phyloP scores from a whole-genome alignment of 2,888 invertebrate species.

The Synanthedon vespiformis region DNA sequence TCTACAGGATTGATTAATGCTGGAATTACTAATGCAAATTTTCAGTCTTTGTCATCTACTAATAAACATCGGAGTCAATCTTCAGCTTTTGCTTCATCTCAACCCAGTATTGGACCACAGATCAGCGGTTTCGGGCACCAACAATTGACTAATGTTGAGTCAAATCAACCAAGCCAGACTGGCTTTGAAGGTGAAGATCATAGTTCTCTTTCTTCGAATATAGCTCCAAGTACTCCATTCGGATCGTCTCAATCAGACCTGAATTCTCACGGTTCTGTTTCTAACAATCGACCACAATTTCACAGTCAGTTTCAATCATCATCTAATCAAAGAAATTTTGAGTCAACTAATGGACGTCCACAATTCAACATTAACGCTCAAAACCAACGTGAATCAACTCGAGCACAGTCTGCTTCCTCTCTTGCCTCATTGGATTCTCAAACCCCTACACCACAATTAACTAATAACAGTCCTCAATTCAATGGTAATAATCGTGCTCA shows the following conservation, averaged over 20 bases:
- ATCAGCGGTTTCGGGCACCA: constrained; percentile 8
- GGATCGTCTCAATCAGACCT: background rate
- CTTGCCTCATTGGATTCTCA: too few relatives aligned
- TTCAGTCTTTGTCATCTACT: constrained; percentile 4
- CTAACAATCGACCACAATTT: too few relatives aligned
- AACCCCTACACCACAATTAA: constrained; percentile 1
- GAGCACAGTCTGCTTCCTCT: too few relatives aligned
- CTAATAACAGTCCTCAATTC: constrained; percentile 6
- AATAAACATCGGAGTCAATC: constrained; percentile 2
- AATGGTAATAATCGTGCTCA: constrained; percentile 1
- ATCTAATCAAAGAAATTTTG: constrained; percentile 10
- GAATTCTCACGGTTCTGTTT: background rate
- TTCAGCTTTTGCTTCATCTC: constrained; percentile 7
- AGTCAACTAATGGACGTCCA: constrained; percentile 6
- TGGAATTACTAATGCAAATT: constrained; percentile 6
- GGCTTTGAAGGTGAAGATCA: constrained; percentile 2
- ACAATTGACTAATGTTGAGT: background rate
- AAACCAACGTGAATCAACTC: background rate
- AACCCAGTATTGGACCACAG: constrained; percentile 1
- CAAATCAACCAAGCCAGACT: constrained; percentile 2
- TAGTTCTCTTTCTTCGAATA: constrained; percentile 1
- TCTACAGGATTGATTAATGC: constrained; percentile 8
- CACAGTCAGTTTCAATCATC: background rate
- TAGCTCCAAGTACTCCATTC: background rate
- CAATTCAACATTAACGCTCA: constrained; percentile 5